Evolutionary conservation across 1,140 invertebrate species (phyloP), one percentile per base, ranked within the genome.

Genomic region (Drosophila orosa): DNA sequence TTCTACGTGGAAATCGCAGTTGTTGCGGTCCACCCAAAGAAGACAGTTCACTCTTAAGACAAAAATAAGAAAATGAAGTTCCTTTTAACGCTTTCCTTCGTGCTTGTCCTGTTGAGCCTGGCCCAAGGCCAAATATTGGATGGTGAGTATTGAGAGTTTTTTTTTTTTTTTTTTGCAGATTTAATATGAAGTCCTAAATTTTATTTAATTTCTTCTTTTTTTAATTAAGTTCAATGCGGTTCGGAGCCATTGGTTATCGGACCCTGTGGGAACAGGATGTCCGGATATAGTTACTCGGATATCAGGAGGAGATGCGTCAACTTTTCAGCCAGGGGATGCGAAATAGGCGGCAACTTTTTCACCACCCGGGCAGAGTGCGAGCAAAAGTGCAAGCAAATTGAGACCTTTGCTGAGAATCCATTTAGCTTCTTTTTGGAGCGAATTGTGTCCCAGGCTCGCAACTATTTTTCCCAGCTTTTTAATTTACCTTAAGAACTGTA

Each of bases 21-120:
- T 55, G 13, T 24, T 22, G 13, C 13, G 3, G 12, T 15, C 0
- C 54, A 29, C 10, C 33, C 8, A 3, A 5, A 24, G n/a, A 13
- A 39, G 17, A 12, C 17, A 39, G 25, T 60, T 27, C 15, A 24
- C 17, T 4, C 1, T 5, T 17, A n/a, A 50, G 3, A 31, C 3
- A 29, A 15, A 8, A 15, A 22, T 10, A 9, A 15, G 9, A 62
- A 59, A 12, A 62, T 62, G 59, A 59, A 62, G 33, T 12, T 62
- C 2, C 3, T 37, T 12, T 4, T 35, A 5, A 6, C 31, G 13
- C 5, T 59, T 17, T 39, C 33, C 33, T 5, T 39, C 0, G 24
- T 59, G 1, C 5, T 22, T 15, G 35, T 59, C 17, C 12, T 29
- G n/a, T n/a, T 29, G 10, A 15, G 5, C 13, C 5, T 39, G 7